Base-by-base conservation (phyloP, 2,797 vertebrate genomes). In the Vireo griseus region DNA sequence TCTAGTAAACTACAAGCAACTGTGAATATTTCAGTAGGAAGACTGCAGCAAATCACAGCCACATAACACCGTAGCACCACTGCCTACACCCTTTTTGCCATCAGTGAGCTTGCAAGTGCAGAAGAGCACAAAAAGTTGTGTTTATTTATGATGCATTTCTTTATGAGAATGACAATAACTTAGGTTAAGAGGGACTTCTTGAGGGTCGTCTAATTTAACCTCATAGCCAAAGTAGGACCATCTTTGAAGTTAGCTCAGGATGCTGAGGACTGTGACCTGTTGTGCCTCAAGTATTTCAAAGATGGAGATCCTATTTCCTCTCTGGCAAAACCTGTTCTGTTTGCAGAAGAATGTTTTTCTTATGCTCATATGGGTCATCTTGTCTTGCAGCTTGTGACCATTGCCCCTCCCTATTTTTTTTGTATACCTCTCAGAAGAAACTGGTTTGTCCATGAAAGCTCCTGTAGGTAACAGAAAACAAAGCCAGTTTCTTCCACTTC, bases 361-460 rank as follows among this genome's bases (percentile, higher is more conserved):
- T 50, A 50, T 1, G 9, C 19, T 88, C 22, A 88, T 31, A 28
- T 0, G 0, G 39, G 18, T 54, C 13, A 63, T 39, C 4, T 67
- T 57, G 26, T 69, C 24, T 40, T 57, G 42, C 73, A 81, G 28
- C 65, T n/a, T 65, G 47, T 51, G 22, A 54, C 29, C 11, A 33
- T 5, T 51, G 14, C 17, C 14, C 35, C 20, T 59, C 62, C 28
- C 7, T 73, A 35, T 11, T 88, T 74, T 61, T 47, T 55, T 7
- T 24, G 2, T 26, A 31, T 44, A 47, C 2, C 8, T 52, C 37
- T 65, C 50, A 59, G 31, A 81, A 86, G 8, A 84, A 86, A 66
- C 19, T 24, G 31, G 11, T 16, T 77, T 37, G 26, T 52, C 50
- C 44, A 47, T 21, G 39, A 88, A 75, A 69, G 13, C 11, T 75